Percentiles rank a stretch among this genome's conserved stretches.
These are phyloP conservation scores for Ephydatia muelleri DNA, from an alignment of 37 sponge, comb jelly and placozoan genomes.

Conservation along the genomic window DNA sequence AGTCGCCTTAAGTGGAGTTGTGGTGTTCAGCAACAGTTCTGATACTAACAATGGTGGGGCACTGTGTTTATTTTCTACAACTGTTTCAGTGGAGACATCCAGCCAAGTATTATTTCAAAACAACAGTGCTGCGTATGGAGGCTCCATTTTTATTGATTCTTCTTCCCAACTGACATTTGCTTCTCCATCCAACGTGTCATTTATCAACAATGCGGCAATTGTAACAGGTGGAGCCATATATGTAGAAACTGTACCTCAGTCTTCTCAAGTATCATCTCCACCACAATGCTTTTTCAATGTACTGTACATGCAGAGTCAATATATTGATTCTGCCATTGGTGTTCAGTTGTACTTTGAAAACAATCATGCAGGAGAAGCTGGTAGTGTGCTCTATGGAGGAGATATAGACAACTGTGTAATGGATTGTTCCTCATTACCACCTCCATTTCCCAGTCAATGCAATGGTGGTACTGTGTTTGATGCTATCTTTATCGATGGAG, in stretches of 20 bases:
- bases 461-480: neutral
- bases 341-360: slow-evolving; percentile 10
- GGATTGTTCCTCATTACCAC: neutral
- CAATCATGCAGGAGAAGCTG: slow-evolving; percentile 1
- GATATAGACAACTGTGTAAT: slow-evolving; percentile 12
- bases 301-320: neutral
- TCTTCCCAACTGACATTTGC: neutral
- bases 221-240: slow-evolving; percentile 11
- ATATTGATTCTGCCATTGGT: neutral
- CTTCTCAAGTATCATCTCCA: neutral
- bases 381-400: slow-evolving; percentile 29
- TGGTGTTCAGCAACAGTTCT: neutral
- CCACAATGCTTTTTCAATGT: slow-evolving; percentile 18
- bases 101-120: neutral
- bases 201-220: slow-evolving; percentile 7
- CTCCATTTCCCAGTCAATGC: neutral
- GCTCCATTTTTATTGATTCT: neutral
- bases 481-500: neutral
- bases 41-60: neutral
- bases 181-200: neutral
- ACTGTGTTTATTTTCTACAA: neutral
- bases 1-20: neutral
- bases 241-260: neutral
- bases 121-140: slow-evolving; percentile 8
- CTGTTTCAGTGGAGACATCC: neutral